Base-by-base conservation (phyloP, 2,888 invertebrate genomes). In the Rotaria socialis region DNA sequence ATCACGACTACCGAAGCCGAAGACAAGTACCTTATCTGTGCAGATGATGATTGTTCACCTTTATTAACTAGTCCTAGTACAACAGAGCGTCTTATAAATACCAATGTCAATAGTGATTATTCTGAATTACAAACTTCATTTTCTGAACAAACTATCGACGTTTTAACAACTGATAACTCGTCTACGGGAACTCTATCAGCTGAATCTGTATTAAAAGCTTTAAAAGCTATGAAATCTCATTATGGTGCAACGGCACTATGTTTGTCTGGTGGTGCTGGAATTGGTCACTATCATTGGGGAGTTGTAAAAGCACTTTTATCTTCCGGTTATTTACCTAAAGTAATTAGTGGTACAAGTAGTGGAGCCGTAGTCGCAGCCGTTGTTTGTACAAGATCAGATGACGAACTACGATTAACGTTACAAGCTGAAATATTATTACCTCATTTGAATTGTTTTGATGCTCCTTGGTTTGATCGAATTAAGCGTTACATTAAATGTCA, bases 341-440 rank as follows among this genome's bases (percentile, higher is more conserved):
- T 67, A 35, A 67, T 67, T 16, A 67, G 67, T 67, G 67, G 67
- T 67, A 67, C 67, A 67, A 67, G 67, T 67, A 67, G 67, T 67
- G 67, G 67, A 67, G 67, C 67, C 3, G 35, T 67, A 19, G 67
- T 67, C 6, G 67, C 67, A 35, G 67, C 67, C 35, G 67, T 67
- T 67, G 41, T 67, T 67, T 67, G 67, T 35, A 67, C 67, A 27
- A 35, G 67, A 67, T 67, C 67, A 14, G 67, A 67, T 19, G 67
- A 67, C 7, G 67, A 67, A 67, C 16, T 67, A 67, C 67, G 35
- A 27, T 14, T 19, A 35, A 35, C 19, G 19, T 67, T 67, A 67
- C 16, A 67, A 67, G 16, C 67, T 35, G 35, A 67, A 35, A 7
- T 19, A 19, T 41, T 67, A 41, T 35, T 67, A 67, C 14, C 35